Base-by-base conservation (phyloP, 2,113 vertebrate genomes). In the Morone saxatilis region DNA sequence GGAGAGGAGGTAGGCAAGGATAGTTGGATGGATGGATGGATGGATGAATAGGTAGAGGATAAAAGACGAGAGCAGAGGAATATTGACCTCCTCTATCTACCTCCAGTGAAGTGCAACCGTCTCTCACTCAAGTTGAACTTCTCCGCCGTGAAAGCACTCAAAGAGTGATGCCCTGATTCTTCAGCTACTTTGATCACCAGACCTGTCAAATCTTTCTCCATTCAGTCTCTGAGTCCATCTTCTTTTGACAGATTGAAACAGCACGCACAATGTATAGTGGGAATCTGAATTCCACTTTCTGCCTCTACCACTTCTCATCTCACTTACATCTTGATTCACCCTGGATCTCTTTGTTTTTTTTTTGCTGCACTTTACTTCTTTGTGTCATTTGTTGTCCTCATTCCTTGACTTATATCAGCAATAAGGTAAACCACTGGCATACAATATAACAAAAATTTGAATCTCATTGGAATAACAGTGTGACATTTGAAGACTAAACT, bases 181-280 rank as follows among this genome's bases (percentile, higher is more conserved):
- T 40, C 14, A 4, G 69, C 45, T 74, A 8, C 75, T 86, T 80
- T 87, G 53, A 84, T 86, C 75, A 60, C 38, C 8, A 19, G 45
- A 51, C 60, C 69, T 81, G 80, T 86, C 78, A 76, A 48, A 89
- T 41, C n/a, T 4, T 56, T 77, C 83, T 87, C 63, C 62, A 19
- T 41, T 77, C 31, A 13, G 43, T 62, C 62, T 88, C 68, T 69
- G 11, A n/a, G 71, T 82, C 62, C 67, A 47, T 72, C 74, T 71
- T 53, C 48, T 60, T 78, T 74, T 81, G 84, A 85, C 79, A 57
- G 71, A 53, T 38, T 60, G 61, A 67, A 81, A 45, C 56, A 38
- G 31, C 45, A 36, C 8, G 10, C 9, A 40, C 67, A 51, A 11
- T 11, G 14, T 53, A 53, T 14, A 62, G 22, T 17, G 6, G 51